A percentile compares a stretch with the other conserved stretches of the same genome.
Conservation (phyloP, 1,140 invertebrate species). For the Drosophila mojavensis region DNA sequence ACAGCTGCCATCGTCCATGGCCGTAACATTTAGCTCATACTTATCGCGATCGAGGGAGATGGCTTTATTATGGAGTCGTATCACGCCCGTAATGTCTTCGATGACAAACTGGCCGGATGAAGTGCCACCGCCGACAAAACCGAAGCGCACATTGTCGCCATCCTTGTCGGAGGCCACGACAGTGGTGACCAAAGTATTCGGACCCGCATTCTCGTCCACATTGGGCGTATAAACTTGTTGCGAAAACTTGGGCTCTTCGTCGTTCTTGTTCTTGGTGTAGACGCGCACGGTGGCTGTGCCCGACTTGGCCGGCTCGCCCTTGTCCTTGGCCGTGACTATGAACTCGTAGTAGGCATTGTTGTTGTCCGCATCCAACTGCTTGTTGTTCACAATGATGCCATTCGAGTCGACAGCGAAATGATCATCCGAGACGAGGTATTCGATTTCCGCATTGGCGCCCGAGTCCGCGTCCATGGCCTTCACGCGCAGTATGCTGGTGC, state of each 20-base stretch:
- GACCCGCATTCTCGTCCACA: slow-evolving; percentile 97
- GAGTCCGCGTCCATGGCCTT: slow-evolving; percentile 97
- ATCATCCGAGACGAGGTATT: slow-evolving; percentile 95
- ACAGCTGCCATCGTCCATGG: slow-evolving; percentile 96
- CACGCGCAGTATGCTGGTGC: slow-evolving; percentile 95
- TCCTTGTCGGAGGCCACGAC: slow-evolving; percentile 98
- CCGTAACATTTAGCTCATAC: slow-evolving; percentile 97
- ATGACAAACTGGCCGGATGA: slow-evolving; percentile 96
- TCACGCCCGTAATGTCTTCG: slow-evolving; percentile 97
- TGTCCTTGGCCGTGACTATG: slow-evolving; percentile 95
- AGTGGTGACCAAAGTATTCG: slow-evolving; percentile 96
- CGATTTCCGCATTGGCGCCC: slow-evolving; percentile 96
- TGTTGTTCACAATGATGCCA: slow-evolving; percentile 96
- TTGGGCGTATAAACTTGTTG: slow-evolving; percentile 98
- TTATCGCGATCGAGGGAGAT: slow-evolving; percentile 94
- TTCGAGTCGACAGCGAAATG: slow-evolving; percentile 96
- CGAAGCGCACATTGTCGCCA: slow-evolving; percentile 96
- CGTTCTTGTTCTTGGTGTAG: slow-evolving; percentile 98
- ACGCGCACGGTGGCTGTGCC: slow-evolving; percentile 96
- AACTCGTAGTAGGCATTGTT: slow-evolving; percentile 99
- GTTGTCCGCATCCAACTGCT: slow-evolving; percentile 96
- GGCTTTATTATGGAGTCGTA: slow-evolving; percentile 92
- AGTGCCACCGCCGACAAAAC: slow-evolving; percentile 95
- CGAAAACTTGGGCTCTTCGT: slow-evolving; percentile 97
- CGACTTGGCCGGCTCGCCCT: slow-evolving; percentile 95